phyloP scores from a whole-genome alignment of 30 jellyfish, hydroid and myxozoan species.

The Morbakka virulenta region DNA sequence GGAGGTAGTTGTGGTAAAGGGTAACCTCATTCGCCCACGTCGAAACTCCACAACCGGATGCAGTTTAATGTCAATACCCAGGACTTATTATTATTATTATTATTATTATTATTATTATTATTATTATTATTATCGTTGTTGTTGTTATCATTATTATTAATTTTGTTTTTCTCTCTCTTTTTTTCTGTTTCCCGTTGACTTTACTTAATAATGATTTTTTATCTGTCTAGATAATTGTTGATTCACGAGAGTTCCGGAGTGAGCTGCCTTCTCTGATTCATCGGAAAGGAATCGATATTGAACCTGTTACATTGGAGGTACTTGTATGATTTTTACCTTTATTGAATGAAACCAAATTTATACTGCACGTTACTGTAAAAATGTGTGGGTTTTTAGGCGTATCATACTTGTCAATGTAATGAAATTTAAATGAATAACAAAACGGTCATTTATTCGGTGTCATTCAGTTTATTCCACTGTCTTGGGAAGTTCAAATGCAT shows the following conservation, averaged over 20 bases:
- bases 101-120: no score
- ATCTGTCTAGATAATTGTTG: conserved; percentile 69
- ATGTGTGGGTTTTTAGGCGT: neutral
- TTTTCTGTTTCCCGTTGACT: neutral
- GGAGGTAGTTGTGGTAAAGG: no score
- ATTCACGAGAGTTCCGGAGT: conserved; percentile 94
- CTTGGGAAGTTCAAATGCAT: no score
- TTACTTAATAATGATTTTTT: neutral
- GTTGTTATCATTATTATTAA: no score
- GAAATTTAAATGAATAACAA: neutral
- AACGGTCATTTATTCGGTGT: no score
- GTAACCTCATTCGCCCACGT: no score
- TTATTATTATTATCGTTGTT: no score
- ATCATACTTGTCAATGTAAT: neutral
- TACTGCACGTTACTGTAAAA: neutral
- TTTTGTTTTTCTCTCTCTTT: neutral
- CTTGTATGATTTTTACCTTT: neutral
- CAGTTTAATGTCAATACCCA: no score
- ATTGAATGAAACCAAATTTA: neutral
- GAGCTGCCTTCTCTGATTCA: conserved; percentile 90
- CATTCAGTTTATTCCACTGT: no score
- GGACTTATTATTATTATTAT: no score
- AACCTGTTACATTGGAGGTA: conserved; percentile 94
- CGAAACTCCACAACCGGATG: no score
- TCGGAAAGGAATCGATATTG: conserved; percentile 89